Percentiles rank a stretch among this genome's conserved stretches.
These are phyloP conservation scores for Herpetotheres cachinnans DNA, from an alignment of 2,113 vertebrate genomes.

Conservation along the genomic window DNA sequence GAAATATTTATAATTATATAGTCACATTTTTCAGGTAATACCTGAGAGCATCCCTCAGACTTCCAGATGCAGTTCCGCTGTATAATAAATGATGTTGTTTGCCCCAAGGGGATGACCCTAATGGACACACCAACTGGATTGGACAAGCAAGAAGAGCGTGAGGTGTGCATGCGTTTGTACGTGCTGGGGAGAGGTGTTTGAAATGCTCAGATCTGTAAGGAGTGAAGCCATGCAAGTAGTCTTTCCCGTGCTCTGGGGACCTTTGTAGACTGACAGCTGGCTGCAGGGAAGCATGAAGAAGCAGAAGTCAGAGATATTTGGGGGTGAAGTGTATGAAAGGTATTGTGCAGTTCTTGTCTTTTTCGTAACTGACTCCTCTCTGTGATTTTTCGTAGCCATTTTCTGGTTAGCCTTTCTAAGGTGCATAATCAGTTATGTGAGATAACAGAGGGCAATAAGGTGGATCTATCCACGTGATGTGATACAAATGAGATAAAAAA, in stretches of 20 bases:
- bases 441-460: not conserved
- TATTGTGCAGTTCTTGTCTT: not conserved
- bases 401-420: not conserved
- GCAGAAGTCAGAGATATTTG: not conserved
- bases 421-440: not conserved
- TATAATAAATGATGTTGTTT: not conserved
- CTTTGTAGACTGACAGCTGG: not conserved
- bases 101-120: not conserved
- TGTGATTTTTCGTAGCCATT: not conserved
- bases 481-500: not conserved
- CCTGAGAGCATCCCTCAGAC: not conserved
- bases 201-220: not conserved
- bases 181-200: not conserved
- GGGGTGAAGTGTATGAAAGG: not conserved
- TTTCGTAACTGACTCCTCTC: not conserved
- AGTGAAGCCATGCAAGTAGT: not conserved
- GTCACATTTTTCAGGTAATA: not conserved
- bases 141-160: not conserved
- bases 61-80: not conserved
- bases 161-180: not conserved
- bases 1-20: not conserved
- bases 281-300: not conserved
- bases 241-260: not conserved
- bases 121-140: not conserved
- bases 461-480: not conserved